Evolutionary conservation across 1,140 invertebrate species (phyloP).

Genomic region (Gonatopus flavifemur): DNA sequence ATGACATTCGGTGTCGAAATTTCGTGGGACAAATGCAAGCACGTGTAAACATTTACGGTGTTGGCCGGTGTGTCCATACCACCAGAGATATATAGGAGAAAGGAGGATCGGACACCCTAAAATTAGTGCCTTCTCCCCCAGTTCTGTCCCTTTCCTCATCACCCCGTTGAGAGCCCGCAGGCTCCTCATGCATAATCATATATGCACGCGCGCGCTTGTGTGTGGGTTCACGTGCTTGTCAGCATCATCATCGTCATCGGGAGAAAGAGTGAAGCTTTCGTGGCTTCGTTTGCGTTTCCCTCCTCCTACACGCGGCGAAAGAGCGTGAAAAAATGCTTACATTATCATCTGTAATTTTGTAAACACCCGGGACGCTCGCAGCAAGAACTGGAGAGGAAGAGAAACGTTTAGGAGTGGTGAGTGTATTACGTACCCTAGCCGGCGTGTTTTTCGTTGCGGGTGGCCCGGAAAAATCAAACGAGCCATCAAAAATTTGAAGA

Average conservation of each 20-base stretch:
- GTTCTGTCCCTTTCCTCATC: no score
- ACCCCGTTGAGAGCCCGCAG: no score
- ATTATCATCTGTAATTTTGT: conserved; percentile 59
- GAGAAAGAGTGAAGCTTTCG: no score
- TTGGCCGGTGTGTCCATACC: conserved; percentile 29
- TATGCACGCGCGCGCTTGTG: no score
- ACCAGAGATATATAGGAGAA: no score
- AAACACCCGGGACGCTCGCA: conserved; percentile 43
- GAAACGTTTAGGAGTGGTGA: no score
- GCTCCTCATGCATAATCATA: no score
- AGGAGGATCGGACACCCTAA: conserved; percentile 57
- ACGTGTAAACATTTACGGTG: conserved; percentile 38
- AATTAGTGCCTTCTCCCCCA: conserved; percentile 58
- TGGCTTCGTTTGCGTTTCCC: conserved; percentile 25
- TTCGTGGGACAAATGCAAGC: conserved; percentile 26
- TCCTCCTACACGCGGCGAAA: conserved; percentile 38
- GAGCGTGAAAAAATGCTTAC: conserved; percentile 58
- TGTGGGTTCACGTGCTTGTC: no score
- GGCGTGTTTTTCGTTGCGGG: conserved; percentile 41
- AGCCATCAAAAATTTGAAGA: background rate
- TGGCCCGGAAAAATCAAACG: conserved; percentile 37
- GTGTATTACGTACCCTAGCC: conserved; percentile 10
- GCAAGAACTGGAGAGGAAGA: no score
- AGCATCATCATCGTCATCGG: no score
- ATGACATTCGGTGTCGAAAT: conserved; percentile 31